Base-by-base conservation (phyloP, 2,797 vertebrate species). In the Sciaenops ocellatus region DNA sequence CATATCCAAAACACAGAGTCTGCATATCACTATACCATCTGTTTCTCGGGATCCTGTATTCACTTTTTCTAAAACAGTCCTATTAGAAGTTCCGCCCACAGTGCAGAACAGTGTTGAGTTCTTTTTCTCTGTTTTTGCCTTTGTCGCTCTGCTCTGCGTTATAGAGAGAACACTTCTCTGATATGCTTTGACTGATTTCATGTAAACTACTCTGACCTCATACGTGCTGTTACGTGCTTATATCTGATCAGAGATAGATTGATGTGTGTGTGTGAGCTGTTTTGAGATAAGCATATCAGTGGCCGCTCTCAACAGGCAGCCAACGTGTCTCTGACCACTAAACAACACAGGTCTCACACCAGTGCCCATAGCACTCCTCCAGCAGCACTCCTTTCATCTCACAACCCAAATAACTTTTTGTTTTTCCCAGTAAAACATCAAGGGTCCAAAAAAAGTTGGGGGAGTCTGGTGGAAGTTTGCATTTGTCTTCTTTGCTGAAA, bases 21-120 rank as follows among this genome's bases (percentile, higher is more conserved):
- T 52, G 74, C 79, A 89, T 85, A 88, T 87, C 77, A 73, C 22
- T 83, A 50, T 66, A 44, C 73, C 89, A 89, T 90, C 87, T 92
- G 92, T 82, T 89, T 81, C 79, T 55, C 17, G 38, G 60, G n/a
- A 69, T 68, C 66, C 51, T 47, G 16, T 34, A 16, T 70, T 66
- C 51, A 6, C 47, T 38, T 73, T 73, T 73, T 68, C 15, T n/a
- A 26, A 78, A 77, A 55, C 56, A 63, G 42, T 47, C 34, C 17
- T 6, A 60, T 10, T 55, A 62, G 46, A 78, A 64, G 65, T 38
- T 83, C 16, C 61, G 67, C 63, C 64, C 48, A 17, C n/a, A 42
- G 50, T 59, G 38, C 47, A 1, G 18, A 73, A 28, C n/a, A 55
- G 55, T 13, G 13, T 47, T 13, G 47, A 55, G 18, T 26, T 28